Percentiles rank a stretch among this genome's conserved stretches.
phyloP scores from a whole-genome alignment of 2,888 invertebrate species.

The Oscheius sp. region DNA sequence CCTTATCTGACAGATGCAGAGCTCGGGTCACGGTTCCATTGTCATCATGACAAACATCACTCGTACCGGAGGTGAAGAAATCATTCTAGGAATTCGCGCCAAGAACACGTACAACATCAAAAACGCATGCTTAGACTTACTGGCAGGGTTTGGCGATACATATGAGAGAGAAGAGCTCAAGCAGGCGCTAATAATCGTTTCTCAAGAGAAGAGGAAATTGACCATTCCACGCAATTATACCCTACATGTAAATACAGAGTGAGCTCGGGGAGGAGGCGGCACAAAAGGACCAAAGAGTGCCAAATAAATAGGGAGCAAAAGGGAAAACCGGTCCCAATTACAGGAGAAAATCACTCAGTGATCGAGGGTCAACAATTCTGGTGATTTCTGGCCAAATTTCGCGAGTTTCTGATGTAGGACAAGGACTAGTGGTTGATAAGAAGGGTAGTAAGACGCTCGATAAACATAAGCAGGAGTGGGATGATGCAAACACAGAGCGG shows the following conservation, averaged over 20 bases:
- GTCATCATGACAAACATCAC: too few species aligned
- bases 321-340: slow-evolving; percentile 10
- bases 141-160: slow-evolving; percentile 10
- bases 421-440: not conserved
- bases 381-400: too few species aligned
- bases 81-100: too few species aligned
- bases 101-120: not conserved
- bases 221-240: not conserved
- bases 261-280: too few species aligned
- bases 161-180: not conserved
- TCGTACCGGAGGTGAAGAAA: too few species aligned
- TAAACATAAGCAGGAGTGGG: too few species aligned
- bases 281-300: not conserved
- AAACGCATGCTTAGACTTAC: slow-evolving; percentile 2
- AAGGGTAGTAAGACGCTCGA: not conserved
- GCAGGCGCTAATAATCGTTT: not conserved
- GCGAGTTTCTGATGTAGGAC: not conserved
- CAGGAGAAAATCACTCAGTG: not conserved
- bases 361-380: not conserved
- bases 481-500: too few species aligned
- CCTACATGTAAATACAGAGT: not conserved
- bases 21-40: not conserved
- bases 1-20: not conserved
- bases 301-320: not conserved
- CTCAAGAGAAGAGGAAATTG: not conserved